Base-by-base conservation (phyloP, 2,797 vertebrate genomes). In the Botia almorhae region DNA sequence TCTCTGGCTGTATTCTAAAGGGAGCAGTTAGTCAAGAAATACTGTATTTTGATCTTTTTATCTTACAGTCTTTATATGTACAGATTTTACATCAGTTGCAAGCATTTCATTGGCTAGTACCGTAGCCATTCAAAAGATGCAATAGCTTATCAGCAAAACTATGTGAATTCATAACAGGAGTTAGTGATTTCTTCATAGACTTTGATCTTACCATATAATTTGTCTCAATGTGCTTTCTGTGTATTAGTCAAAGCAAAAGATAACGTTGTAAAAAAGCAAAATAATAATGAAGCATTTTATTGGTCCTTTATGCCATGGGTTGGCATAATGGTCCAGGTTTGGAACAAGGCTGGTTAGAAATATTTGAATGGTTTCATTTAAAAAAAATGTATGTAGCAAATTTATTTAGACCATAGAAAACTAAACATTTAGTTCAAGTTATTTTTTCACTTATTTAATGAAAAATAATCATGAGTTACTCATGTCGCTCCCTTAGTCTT, bases 31-130 rank as follows among this genome's bases (percentile, higher is more conserved):
- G 69, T 73, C 0, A 11, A 65, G 69, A 65, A 73, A 65, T 79
- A 39, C 43, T 48, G 58, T 17, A 0, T 60, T 78, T 70, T 78
- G 76, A 78, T 78, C 23, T 46, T 76, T 76, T 68, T 68, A 68
- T 70, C 26, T 16, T 29, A 23, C 4, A 0, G n/a, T 33, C 56
- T 61, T 60, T 69, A 39, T 69, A 71, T 78, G 39, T 61, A 69
- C 17, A 0, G 1, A 53, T 36, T 69, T 48, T 26, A 56, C 23
- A 68, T 76, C 58, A 19, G 58, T 74, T 19, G 17, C 43, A 50
- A 74, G 48, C 43, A 51, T 33, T 67, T 67, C 17, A 56, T 68
- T 26, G 33, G 2, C 74, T 39, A 26, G 8, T 10, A 29, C 60
- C 29, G 12, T 29, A 63, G 61, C 17, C 36, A 65, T n/a, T 10